phyloP scores from a whole-genome alignment of 2,113 vertebrate genomes.

The Tyto alba region DNA sequence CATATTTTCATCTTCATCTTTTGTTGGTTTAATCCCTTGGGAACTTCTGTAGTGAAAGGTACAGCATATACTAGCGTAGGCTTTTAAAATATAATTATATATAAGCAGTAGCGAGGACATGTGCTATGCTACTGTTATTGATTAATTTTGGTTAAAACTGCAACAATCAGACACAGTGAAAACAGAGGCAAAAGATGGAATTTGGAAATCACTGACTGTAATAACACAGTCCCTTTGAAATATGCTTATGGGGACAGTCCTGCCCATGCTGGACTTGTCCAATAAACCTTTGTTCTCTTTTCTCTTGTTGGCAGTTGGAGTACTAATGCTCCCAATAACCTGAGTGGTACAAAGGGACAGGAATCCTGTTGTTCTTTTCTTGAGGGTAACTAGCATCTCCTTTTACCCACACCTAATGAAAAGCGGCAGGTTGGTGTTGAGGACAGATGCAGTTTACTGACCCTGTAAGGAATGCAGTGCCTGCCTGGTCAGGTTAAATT shows the following conservation, averaged over 20 bases:
- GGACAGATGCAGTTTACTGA: background rate
- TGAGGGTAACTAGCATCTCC: background rate
- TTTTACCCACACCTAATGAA: background rate
- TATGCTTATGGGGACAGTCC: background rate
- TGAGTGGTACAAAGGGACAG: background rate
- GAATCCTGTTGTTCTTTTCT: background rate
- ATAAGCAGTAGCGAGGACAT: background rate
- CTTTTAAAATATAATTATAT: background rate
- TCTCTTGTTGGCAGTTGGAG: background rate
- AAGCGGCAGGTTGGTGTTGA: background rate
- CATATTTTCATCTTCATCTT: background rate
- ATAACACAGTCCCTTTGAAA: background rate
- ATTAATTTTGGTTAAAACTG: background rate
- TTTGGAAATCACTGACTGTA: background rate
- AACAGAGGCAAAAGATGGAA: background rate
- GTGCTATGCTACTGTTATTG: background rate
- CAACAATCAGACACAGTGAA: background rate
- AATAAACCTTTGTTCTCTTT: background rate
- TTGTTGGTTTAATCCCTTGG: background rate
- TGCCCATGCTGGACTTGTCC: background rate
- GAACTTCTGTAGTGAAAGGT: background rate
- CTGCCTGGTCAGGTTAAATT: background rate
- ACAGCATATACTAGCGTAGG: background rate
- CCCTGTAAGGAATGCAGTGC: background rate
- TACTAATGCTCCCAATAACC: background rate